Evolutionary conservation across 2,888 invertebrate genomes (phyloP).

Genomic region (Blera fallax): DNA sequence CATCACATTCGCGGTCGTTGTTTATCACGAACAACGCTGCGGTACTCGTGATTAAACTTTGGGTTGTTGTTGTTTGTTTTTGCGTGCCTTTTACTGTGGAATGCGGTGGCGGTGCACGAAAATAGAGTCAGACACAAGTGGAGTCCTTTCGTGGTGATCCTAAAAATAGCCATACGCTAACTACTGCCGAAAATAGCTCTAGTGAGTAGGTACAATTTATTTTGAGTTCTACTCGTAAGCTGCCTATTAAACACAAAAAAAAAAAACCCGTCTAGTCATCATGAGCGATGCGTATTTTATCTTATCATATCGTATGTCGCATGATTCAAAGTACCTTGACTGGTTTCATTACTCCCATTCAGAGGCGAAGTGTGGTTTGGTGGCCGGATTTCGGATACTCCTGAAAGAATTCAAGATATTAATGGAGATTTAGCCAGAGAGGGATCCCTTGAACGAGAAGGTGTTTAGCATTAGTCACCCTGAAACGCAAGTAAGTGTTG

Average conservation of each 20-base stretch:
- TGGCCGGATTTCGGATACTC: not conserved
- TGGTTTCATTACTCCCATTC: slow-evolving; percentile 38
- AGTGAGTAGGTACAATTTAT: slow-evolving; percentile 1
- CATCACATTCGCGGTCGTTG: slow-evolving; percentile 72
- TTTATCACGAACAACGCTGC: slow-evolving; percentile 55
- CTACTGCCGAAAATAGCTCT: slow-evolving; percentile 53
- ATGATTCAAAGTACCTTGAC: slow-evolving; percentile 30
- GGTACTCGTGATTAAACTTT: slow-evolving; percentile 60
- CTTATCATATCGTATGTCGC: slow-evolving; percentile 67
- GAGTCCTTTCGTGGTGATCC: slow-evolving; percentile 66
- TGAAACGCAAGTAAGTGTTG: slow-evolving; percentile 34
- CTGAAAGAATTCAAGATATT: slow-evolving; percentile 4
- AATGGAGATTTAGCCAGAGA: not conserved
- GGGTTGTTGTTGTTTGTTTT: slow-evolving; percentile 32
- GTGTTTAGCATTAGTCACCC: slow-evolving; percentile 56
- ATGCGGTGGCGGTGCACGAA: slow-evolving; percentile 52
- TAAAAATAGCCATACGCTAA: slow-evolving; percentile 50
- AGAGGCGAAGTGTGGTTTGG: not conserved
- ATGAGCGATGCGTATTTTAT: slow-evolving; percentile 10
- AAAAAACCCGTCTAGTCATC: slow-evolving; percentile 24
- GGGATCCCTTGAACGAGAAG: slow-evolving; percentile 30
- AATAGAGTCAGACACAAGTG: slow-evolving; percentile 64
- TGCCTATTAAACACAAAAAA: no score
- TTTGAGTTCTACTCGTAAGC: not conserved
- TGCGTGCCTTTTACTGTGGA: slow-evolving; percentile 1